Percentiles rank a stretch among this genome's conserved stretches.
Evolutionary conservation across 2,888 invertebrate species (phyloP).

Genomic region (Andrena camellia): DNA sequence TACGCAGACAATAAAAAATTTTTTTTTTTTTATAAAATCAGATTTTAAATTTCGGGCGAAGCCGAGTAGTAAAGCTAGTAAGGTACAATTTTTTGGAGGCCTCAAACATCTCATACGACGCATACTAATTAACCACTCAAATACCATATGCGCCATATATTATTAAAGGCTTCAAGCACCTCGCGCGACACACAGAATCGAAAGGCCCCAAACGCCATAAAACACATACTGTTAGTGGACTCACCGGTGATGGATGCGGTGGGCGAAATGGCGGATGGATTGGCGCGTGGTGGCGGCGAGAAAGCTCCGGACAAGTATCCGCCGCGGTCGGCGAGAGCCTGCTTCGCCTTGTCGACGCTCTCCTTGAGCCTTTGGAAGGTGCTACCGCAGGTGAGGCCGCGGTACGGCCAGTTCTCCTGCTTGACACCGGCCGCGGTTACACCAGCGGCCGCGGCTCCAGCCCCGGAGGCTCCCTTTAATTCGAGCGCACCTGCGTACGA

Average conservation of each 20-base stretch:
- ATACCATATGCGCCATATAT: too few relatives aligned
- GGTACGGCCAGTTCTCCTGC: slow-evolving; percentile 87
- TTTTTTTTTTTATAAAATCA: too few relatives aligned
- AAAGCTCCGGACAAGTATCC: slow-evolving; percentile 84
- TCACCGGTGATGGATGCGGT: slow-evolving; percentile 83
- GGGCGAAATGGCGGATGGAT: slow-evolving; percentile 82
- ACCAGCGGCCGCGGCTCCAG: slow-evolving; percentile 83
- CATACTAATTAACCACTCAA: too few relatives aligned
- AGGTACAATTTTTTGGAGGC: too few relatives aligned
- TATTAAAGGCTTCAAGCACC: too few relatives aligned
- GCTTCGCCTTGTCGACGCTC: slow-evolving; percentile 96
- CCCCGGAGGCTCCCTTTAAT: slow-evolving; percentile 89
- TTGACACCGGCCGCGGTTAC: slow-evolving; percentile 81
- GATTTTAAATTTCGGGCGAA: too few relatives aligned
- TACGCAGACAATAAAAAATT: too few relatives aligned
- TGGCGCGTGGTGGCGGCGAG: slow-evolving; percentile 83
- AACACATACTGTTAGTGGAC: slow-evolving; percentile 52
- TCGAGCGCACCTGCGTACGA: slow-evolving; percentile 95
- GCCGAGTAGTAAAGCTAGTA: too few relatives aligned
- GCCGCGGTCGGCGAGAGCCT: slow-evolving; percentile 88
- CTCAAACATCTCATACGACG: too few relatives aligned
- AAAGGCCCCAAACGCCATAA: too few relatives aligned
- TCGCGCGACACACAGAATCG: too few relatives aligned
- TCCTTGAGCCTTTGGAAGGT: slow-evolving; percentile 96
- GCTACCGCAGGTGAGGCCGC: slow-evolving; percentile 90